Percentiles rank a stretch among this genome's conserved stretches.
phyloP scores from a whole-genome alignment of 2,888 invertebrate genomes.

The Agriotes lineatus region DNA sequence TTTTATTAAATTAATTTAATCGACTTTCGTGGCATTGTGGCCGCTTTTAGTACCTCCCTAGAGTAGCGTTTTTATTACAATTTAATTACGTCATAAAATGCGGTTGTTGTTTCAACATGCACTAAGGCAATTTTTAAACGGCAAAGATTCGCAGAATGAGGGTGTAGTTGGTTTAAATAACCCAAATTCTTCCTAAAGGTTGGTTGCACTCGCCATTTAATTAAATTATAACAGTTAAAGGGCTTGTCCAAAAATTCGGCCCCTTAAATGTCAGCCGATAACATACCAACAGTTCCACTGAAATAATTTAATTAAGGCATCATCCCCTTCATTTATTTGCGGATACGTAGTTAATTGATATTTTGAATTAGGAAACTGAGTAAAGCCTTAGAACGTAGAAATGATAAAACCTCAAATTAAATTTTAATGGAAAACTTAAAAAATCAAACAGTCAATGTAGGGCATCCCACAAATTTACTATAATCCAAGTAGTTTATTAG shows the following conservation, averaged over 20 bases:
- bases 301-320: conserved; percentile 28
- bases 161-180: conserved; percentile 8
- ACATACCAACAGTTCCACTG: conserved; percentile 17
- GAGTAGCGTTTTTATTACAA: conserved; percentile 31
- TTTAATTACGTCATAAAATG: conserved; percentile 32
- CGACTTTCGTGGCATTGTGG: conserved; percentile 14
- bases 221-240: conserved; percentile 21
- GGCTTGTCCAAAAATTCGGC: conserved; percentile 6
- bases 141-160: conserved; percentile 21
- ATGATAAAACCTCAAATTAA: too few species aligned
- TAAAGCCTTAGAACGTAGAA: too few species aligned
- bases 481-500: too few species aligned
- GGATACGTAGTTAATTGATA: too few species aligned
- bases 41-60: conserved; percentile 12
- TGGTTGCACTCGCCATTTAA: conserved; percentile 15
- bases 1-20: conserved; percentile 38
- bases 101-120: conserved; percentile 14
- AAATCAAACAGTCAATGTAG: too few species aligned
- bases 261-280: not conserved
- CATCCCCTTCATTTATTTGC: too few species aligned
- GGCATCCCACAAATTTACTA: too few species aligned
- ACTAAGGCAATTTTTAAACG: conserved; percentile 30
- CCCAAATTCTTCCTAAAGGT: not conserved
- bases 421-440: too few species aligned
- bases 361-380: too few species aligned